phyloP scores from a whole-genome alignment of 2,888 invertebrate genomes.

The Tetropium fuscum region DNA sequence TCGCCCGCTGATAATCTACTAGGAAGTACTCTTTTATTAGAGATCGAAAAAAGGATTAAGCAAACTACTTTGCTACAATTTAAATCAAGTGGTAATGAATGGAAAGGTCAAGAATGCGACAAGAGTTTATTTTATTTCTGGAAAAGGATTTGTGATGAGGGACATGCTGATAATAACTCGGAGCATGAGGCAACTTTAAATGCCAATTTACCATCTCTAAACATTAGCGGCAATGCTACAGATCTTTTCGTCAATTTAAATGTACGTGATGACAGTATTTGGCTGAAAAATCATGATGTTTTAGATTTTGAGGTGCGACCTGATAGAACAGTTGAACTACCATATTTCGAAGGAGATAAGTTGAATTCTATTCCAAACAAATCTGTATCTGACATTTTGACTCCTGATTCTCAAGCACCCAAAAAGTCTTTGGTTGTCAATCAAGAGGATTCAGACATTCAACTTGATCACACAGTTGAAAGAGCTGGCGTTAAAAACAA shows the following conservation, averaged over 20 bases:
- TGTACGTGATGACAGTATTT: background rate
- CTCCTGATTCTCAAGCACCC: too few relatives aligned
- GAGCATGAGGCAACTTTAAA: constrained; percentile 2
- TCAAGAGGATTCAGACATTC: too few relatives aligned
- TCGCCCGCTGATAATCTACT: background rate
- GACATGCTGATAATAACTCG: background rate
- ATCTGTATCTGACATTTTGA: too few relatives aligned
- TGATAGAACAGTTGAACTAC: constrained; percentile 2
- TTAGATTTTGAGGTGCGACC: background rate
- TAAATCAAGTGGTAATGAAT: background rate
- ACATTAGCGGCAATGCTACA: background rate
- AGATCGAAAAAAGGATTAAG: background rate
- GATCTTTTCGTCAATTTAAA: background rate
- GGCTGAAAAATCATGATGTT: background rate
- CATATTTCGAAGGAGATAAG: too few relatives aligned
- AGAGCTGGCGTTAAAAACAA: too few relatives aligned
- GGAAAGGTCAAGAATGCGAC: constrained; percentile 1
- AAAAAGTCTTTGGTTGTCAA: too few relatives aligned
- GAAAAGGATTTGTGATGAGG: background rate
- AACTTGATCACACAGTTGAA: too few relatives aligned
- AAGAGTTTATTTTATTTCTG: background rate
- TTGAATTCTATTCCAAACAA: too few relatives aligned
- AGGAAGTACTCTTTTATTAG: background rate
- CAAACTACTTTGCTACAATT: background rate
- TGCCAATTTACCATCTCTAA: background rate